Conservation (phyloP, 2,113 vertebrate genomes). For the Butorides virescens region DNA sequence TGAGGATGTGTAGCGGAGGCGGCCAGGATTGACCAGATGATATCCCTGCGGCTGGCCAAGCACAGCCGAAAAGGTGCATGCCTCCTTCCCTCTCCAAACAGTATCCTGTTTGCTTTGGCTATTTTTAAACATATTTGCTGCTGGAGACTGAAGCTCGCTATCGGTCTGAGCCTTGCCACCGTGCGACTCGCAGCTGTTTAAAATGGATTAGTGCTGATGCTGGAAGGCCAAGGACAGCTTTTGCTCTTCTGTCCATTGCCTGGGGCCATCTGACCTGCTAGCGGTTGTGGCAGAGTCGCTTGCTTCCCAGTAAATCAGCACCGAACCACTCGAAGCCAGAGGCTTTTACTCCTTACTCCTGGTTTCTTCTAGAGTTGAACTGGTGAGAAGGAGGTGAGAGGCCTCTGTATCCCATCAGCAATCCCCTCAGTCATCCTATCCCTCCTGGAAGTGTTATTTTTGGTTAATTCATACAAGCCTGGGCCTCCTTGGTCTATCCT, state of each 20-base stretch:
- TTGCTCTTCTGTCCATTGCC: not conserved
- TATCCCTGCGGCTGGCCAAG: not conserved
- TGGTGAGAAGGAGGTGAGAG: constrained; percentile 9
- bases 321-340: not conserved
- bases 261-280: not conserved
- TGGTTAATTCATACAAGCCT: constrained; percentile 52
- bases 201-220: not conserved
- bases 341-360: not conserved
- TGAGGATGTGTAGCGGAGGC: not conserved
- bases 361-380: not conserved
- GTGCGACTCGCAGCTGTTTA: not conserved
- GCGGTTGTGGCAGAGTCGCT: not conserved
- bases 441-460: constrained; percentile 55
- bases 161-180: not conserved
- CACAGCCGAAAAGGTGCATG: not conserved
- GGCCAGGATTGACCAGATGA: not conserved
- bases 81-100: not conserved
- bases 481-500: constrained; percentile 51
- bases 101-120: not conserved
- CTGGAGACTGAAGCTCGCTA: not conserved
- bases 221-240: not conserved
- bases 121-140: constrained; percentile 6
- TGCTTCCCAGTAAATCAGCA: not conserved
- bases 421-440: not conserved
- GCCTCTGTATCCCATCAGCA: not conserved